Base-by-base conservation (phyloP, 2,888 invertebrate genomes). In the Clostera curtula region DNA sequence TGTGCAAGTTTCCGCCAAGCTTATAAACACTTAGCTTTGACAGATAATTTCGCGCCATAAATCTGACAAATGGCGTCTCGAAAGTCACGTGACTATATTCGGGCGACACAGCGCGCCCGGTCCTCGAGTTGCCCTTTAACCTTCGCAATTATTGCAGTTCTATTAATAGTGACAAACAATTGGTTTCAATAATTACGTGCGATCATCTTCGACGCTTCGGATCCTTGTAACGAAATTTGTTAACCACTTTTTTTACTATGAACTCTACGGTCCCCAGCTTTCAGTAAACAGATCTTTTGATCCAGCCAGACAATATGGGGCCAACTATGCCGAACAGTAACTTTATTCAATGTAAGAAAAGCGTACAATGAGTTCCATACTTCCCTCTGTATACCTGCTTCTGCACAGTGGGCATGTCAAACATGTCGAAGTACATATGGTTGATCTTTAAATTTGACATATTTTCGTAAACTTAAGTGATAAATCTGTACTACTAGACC, bases 61-160 rank as follows among this genome's bases (percentile, higher is more conserved):
- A 44, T 46, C 40, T 9, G 36, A 44, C 33, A 22, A 37, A 50
- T 40, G 34, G 57, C 55, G 46, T 40, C 49, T 34, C 43, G 34
- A 55, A 55, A 47, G 56, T 53, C 58, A 62, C 58, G 61, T 57
- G 63, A 52, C 42, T 29, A 26, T 49, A 54, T 56, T 56, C 49
- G 52, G 52, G 25, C 46, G 41, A 40, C 27, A 32, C 46, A 46
- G 43, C 57, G 56, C 46, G 51, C 53, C 40, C 65, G 61, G 49
- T 67, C 59, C 62, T 58, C 70, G 49, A 67, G 53, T 77, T 79
- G 72, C 70, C 75, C 79, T 79, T 61, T 79, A 63, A 62, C 79
- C 65, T 49, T 48, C 49, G 51, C 53, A 64, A 68, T 68, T 63
- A 69, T 65, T 63, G 65, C 66, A 66, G 62, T 64, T 62, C 65